phyloP scores from a whole-genome alignment of 2,888 invertebrate species.

The Maniola hyperantus region DNA sequence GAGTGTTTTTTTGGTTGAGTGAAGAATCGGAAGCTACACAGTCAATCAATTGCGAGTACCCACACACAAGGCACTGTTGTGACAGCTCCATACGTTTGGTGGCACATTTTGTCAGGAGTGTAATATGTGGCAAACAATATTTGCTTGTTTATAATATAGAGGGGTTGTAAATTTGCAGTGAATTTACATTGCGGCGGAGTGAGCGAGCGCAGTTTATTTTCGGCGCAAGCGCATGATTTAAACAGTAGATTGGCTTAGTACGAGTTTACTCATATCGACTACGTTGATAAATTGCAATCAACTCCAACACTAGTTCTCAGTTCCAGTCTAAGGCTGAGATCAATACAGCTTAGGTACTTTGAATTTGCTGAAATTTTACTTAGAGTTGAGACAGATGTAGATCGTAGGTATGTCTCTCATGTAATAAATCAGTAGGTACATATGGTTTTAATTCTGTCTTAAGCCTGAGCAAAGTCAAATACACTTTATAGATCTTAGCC shows the following conservation, averaged over 20 bases:
- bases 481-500: not conserved
- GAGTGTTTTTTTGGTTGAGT: not conserved
- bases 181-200: constrained; percentile 75
- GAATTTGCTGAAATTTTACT: too few relatives aligned
- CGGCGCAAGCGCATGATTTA: constrained; percentile 73
- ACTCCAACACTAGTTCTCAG: not conserved
- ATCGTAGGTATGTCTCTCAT: too few relatives aligned
- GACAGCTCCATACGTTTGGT: constrained; percentile 70
- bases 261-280: not conserved
- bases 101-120: constrained; percentile 73
- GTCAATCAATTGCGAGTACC: constrained; percentile 58
- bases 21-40: constrained; percentile 8
- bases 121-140: constrained; percentile 70
- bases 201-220: constrained; percentile 76
- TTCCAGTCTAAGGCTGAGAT: not conserved
- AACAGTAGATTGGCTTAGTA: constrained; percentile 45
- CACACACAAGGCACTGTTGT: constrained; percentile 71
- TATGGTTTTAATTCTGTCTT: not conserved
- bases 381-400: too few relatives aligned
- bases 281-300: not conserved
- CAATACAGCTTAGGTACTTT: too few relatives aligned
- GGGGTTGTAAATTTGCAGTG: constrained; percentile 81
- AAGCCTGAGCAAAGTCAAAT: too few relatives aligned
- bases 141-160: constrained; percentile 80
- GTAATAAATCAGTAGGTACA: too few relatives aligned